These are phyloP conservation scores for Bubalus kerabau DNA, from an alignment of 2,113 vertebrate species.

Conservation along the genomic window DNA sequence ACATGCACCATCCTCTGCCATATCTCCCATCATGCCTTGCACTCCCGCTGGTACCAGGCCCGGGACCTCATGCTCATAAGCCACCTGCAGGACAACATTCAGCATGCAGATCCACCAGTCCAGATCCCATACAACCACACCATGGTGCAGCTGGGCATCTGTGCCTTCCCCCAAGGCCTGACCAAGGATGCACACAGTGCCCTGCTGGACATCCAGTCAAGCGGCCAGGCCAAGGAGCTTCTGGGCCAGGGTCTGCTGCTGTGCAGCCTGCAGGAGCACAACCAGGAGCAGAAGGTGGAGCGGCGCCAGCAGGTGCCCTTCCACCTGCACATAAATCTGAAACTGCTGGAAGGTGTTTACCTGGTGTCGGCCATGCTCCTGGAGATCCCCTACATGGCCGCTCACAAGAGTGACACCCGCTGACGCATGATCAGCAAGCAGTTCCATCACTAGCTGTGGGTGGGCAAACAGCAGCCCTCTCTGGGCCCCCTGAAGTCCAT, in stretches of 20 bases:
- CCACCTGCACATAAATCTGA: too few species aligned
- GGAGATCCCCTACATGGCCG: too few species aligned
- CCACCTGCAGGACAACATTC: background rate
- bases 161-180: too few species aligned
- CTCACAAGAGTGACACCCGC: background rate
- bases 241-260: too few species aligned
- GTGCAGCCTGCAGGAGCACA: rapidly evolving
- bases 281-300: too few species aligned
- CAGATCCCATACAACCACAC: background rate
- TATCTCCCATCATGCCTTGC: background rate
- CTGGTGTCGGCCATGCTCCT: too few species aligned
- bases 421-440: background rate
- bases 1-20: background rate
- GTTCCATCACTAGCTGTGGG: background rate
- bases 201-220: too few species aligned
- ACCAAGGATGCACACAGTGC: too few species aligned
- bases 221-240: too few species aligned
- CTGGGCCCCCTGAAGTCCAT: background rate
- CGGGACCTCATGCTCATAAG: background rate
- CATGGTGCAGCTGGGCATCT: too few species aligned
- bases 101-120: background rate
- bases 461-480: rapidly evolving
- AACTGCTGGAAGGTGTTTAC: too few species aligned
- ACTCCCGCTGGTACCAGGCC: background rate
- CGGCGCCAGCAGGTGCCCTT: too few species aligned